Percentiles rank a stretch among this genome's conserved stretches.
phyloP scores from a whole-genome alignment of 1,140 invertebrate species.

The Neotoxoptera formosana region DNA sequence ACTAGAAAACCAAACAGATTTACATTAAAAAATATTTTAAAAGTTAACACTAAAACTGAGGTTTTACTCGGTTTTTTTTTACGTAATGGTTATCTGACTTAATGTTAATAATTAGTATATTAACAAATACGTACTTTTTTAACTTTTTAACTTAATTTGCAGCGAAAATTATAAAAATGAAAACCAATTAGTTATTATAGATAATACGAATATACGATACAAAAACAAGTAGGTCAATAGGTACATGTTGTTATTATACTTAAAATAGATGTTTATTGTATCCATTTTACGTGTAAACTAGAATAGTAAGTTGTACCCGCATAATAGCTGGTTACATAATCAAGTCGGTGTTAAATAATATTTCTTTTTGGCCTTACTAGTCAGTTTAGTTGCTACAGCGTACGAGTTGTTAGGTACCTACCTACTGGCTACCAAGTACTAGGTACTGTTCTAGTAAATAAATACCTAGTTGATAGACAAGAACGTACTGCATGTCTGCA shows the following conservation, averaged over 20 bases:
- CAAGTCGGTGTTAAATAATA: neutral
- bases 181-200: neutral
- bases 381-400: neutral
- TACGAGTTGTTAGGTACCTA: neutral
- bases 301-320: neutral
- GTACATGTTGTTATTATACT: neutral
- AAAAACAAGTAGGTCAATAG: neutral
- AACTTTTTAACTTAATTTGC: neutral
- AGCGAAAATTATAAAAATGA: neutral
- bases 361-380: neutral
- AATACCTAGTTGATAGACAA: neutral
- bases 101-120: neutral
- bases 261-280: neutral
- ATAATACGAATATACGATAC: neutral
- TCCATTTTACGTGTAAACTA: neutral
- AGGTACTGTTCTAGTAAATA: neutral
- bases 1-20: neutral
- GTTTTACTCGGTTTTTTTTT: neutral
- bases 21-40: neutral
- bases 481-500: neutral
- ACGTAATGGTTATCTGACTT: neutral
- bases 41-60: neutral
- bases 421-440: neutral
- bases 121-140: neutral
- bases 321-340: neutral